Conservation (phyloP, 2,113 vertebrate species). For the Ptilonorhynchus violaceus region DNA sequence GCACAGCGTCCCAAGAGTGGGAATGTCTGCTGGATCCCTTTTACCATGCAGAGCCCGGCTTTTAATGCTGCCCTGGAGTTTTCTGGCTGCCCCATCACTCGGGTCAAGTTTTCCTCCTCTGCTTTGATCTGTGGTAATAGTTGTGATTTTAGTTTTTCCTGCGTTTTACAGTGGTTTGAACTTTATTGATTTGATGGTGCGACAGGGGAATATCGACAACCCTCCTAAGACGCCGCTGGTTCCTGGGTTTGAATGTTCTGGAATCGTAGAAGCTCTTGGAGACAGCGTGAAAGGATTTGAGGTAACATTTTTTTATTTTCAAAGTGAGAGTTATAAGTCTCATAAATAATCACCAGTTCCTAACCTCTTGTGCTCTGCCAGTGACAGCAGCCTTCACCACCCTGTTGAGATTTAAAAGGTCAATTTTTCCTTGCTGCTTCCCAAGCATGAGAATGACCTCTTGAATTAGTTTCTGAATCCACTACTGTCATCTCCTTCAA, state of each 20-base stretch:
- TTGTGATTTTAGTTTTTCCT: neutral
- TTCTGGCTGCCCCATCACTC: neutral
- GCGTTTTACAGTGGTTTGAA: conserved; percentile 87
- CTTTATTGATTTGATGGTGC: conserved; percentile 97
- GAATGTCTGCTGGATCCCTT: neutral
- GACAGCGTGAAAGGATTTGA: conserved; percentile 90
- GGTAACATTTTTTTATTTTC: conserved; percentile 70
- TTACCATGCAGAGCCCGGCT: neutral
- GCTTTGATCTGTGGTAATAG: neutral
- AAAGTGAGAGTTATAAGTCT: neutral
- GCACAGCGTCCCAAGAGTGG: neutral
- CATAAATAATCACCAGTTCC: neutral
- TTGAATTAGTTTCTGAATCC: neutral
- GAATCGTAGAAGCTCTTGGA: conserved; percentile 92
- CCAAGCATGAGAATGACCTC: neutral
- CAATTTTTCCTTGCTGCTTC: neutral
- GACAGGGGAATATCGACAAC: conserved; percentile 95
- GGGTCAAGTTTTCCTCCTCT: neutral
- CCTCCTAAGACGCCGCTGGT: conserved; percentile 93
- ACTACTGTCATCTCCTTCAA: neutral
- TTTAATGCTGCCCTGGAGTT: neutral
- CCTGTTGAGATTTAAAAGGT: neutral
- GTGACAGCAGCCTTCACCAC: neutral
- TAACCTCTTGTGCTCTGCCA: neutral
- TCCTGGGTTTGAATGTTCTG: conserved; percentile 96